Evolutionary conservation across 2,888 invertebrate genomes (phyloP), one percentile per base, ranked within the genome.

Genomic region (Lordiphosa fenestrarum): DNA sequence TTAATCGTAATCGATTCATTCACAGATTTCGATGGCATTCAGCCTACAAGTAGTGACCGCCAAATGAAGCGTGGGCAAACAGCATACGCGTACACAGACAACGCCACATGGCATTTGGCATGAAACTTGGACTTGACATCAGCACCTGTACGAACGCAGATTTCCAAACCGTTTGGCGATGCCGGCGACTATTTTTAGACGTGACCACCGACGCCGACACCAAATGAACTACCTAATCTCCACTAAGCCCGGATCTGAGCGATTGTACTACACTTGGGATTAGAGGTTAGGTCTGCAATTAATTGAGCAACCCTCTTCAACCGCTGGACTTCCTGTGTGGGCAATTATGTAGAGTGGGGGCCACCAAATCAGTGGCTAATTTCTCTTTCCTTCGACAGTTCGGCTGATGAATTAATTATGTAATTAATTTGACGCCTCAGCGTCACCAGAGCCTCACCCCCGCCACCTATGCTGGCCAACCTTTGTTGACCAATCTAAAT

Each of bases 341-440:
- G 36, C 33, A 44, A 25, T 25, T 25, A 25, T 25, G 19, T 51
- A 60, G 25, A 59, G 39, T 62, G 23, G 30, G 19, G 30, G 30
- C 52, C 23, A 50, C 36, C 42, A 62, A 59, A 62, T 60, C 30
- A 30, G 9, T 30, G 30, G 30, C 30, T 30, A 30, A 30, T 30
- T 30, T 30, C 30, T 30, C 9, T 30, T 30, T 30, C 30, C 9
- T 30, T 30, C 7, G 30, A 3, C 30, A 30, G n/a, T 30, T 30
- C 10, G 30, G 9, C 30, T 10, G 30, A 30, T 30, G 10, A 63
- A 72, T 73, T 66, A 83, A 83, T 77, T 77, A 80, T 73, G 73
- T 68, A 73, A 76, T 76, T 76, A 66, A 61, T 30, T 30, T 30
- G 30, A 50, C 50, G 23, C 36, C 36, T 55, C 5, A 19, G 55